Base-by-base conservation (phyloP, 2,113 vertebrate species). In the Bambusicola thoracicus region DNA sequence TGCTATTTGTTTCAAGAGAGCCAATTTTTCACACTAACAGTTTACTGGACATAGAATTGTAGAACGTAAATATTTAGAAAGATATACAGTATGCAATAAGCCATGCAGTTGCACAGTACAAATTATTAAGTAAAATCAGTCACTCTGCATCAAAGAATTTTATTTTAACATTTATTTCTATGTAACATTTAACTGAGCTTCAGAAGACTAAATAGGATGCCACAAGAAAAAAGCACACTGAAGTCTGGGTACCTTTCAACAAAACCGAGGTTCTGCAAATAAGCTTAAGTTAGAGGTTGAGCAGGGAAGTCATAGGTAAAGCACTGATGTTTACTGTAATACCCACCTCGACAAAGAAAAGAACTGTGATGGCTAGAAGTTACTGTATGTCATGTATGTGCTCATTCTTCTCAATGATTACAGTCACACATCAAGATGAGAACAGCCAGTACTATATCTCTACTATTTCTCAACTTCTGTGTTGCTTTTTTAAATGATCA, bases 61-160 rank as follows among this genome's bases (percentile, higher is more conserved):
- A 77, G 76, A 61, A 93, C 36, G 53, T 88, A 85, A 90, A 92
- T 94, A 90, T 83, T 90, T 85, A 85, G 63, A 53, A 90, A 93
- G 63, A 92, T 58, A 80, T 10, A 80, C 53, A 82, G 55, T 66
- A 87, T n/a, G 1, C 27, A 90, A 66, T 69, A 80, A 85, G n/a
- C 17, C 55, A 69, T 41, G 65, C 83, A 96, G 94, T 69, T 85
- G 92, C 68, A 88, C 0, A 66, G 59, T 82, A 80, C n/a, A 91
- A 89, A 73, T 40, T 20, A 76, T 56, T 68, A 93, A 82, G 49
- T 76, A 80, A 91, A 93, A 38, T 7, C 34, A 91, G 90, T 95
- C 65, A 72, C 20, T 93, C 43, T 36, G 10, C 70, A 69, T 62
- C 90, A 92, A 94, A 92, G 73, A 77, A 92, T 74, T 90, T 59